Conservation (phyloP, 2,888 invertebrate species). For the Thymelicus acteon region DNA sequence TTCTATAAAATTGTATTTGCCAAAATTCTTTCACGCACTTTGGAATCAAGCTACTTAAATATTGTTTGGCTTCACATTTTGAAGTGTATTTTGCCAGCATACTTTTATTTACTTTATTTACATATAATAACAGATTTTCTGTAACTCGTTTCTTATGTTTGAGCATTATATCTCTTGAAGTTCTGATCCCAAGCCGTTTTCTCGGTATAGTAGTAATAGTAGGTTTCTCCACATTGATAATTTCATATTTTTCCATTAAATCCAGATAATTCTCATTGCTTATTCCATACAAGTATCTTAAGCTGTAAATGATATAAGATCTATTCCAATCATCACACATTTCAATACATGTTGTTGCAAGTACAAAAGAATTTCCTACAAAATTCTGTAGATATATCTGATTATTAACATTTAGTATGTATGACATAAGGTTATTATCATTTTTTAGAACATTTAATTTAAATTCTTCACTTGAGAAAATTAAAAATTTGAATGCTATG, state of each 20-base stretch:
- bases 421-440: background rate
- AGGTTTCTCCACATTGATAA: background rate
- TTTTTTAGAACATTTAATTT: slow-evolving; percentile 54
- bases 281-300: slow-evolving; percentile 50
- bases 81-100: slow-evolving; percentile 50
- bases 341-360: slow-evolving; percentile 49
- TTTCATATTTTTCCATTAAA: slow-evolving; percentile 51
- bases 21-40: slow-evolving; percentile 51
- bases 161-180: slow-evolving; percentile 53
- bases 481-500: slow-evolving; percentile 59
- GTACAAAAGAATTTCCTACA: slow-evolving; percentile 54
- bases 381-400: slow-evolving; percentile 46
- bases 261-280: slow-evolving; percentile 56
- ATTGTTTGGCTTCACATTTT: slow-evolving; percentile 57
- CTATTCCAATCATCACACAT: background rate
- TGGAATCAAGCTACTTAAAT: slow-evolving; percentile 52
- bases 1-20: slow-evolving; percentile 47
- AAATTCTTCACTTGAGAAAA: slow-evolving; percentile 54
- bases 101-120: slow-evolving; percentile 49
- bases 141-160: slow-evolving; percentile 60
- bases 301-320: slow-evolving; percentile 40
- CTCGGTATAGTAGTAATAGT: too few relatives aligned
- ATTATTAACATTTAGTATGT: slow-evolving; percentile 21
- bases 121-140: slow-evolving; percentile 52
- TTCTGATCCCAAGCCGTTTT: slow-evolving; percentile 49